Evolutionary conservation across 2,113 vertebrate genomes (phyloP).

Genomic region (Sminthopsis crassicaudata): DNA sequence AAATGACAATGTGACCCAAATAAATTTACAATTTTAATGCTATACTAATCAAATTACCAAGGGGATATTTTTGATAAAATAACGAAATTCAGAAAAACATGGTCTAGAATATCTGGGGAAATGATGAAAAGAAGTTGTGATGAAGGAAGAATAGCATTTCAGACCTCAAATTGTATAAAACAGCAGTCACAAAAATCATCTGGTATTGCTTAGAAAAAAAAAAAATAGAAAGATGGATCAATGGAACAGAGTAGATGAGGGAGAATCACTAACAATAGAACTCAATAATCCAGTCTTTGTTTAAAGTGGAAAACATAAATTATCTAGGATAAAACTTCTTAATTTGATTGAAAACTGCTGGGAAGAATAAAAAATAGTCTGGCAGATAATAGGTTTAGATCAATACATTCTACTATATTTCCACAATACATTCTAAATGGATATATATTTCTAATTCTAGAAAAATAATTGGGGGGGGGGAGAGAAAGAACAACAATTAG

Average conservation of each 20-base stretch:
- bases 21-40: background rate
- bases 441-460: background rate
- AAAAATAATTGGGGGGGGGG: background rate
- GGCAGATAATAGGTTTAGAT: background rate
- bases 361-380: background rate
- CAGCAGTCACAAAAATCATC: background rate
- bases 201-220: background rate
- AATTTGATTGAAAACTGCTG: background rate
- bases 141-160: background rate
- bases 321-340: background rate
- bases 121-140: background rate
- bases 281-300: background rate
- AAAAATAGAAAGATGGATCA: background rate
- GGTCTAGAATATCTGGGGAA: background rate
- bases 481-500: background rate
- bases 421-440: background rate
- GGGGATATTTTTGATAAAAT: background rate
- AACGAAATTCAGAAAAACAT: background rate
- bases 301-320: background rate
- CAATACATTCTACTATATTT: background rate
- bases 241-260: background rate
- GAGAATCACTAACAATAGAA: background rate
- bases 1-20: background rate
- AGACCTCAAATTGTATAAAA: background rate
- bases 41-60: background rate